Evolutionary conservation across 2,888 invertebrate genomes (phyloP).

Genomic region (Gonocerus acuteangulatus): DNA sequence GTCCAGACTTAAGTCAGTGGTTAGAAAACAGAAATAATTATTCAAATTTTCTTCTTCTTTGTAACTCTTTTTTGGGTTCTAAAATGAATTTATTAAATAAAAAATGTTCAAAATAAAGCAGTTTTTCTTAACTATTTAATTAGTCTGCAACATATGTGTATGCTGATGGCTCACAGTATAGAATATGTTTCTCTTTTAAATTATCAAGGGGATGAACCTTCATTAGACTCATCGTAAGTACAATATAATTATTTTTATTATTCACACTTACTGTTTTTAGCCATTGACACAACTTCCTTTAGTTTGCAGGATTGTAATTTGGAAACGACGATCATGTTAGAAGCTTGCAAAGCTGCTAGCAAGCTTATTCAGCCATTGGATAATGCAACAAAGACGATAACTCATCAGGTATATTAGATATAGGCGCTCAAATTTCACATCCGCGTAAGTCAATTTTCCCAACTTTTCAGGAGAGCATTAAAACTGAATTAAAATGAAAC

Average conservation of each 20-base stretch:
- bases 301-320: slow-evolving; percentile 44
- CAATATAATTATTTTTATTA: background rate
- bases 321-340: slow-evolving; percentile 46
- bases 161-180: slow-evolving; percentile 64
- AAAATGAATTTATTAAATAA: too few species aligned
- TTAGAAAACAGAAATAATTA: too few species aligned
- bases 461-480: too few species aligned
- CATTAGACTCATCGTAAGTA: slow-evolving; percentile 39
- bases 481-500: too few species aligned
- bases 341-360: slow-evolving; percentile 45
- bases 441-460: too few species aligned
- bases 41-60: too few species aligned
- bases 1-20: too few species aligned
- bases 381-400: slow-evolving; percentile 45
- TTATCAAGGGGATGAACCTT: slow-evolving; percentile 39
- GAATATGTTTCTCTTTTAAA: slow-evolving; percentile 58
- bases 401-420: slow-evolving; percentile 44
- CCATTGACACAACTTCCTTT: background rate
- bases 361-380: slow-evolving; percentile 43
- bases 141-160: slow-evolving; percentile 69
- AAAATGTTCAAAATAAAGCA: too few species aligned
- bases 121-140: slow-evolving; percentile 16
- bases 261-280: too few species aligned
- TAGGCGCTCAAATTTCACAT: too few species aligned
- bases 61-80: too few species aligned